Conservation (phyloP, 1,140 invertebrate species). For the Campoletis sonorensis region DNA sequence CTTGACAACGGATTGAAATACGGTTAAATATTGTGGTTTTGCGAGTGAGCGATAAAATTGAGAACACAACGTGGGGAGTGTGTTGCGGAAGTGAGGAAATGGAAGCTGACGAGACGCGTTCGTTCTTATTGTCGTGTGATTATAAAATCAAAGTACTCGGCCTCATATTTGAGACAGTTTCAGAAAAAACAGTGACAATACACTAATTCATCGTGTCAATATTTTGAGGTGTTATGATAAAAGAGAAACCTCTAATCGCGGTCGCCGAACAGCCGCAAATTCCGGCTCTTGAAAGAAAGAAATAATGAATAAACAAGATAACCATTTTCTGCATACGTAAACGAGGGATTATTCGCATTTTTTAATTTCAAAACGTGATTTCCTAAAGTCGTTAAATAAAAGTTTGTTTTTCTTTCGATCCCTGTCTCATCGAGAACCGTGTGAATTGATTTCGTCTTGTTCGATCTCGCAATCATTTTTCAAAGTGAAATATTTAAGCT, state of each 20-base stretch:
- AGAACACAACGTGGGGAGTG: conserved; percentile 3
- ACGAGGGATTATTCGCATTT: too few species aligned
- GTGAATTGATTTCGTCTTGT: too few species aligned
- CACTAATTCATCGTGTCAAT: too few species aligned
- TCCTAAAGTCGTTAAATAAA: too few species aligned
- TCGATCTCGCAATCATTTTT: too few species aligned
- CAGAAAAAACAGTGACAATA: conserved; percentile 52
- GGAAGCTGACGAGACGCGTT: conserved; percentile 66
- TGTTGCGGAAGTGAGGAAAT: conserved; percentile 64
- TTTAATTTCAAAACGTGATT: too few species aligned
- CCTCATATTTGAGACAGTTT: conserved; percentile 50
- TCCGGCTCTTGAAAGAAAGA: conserved; percentile 42
- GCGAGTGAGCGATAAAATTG: not conserved
- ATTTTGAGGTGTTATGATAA: conserved; percentile 49
- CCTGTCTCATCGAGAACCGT: too few species aligned
- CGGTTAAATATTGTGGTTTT: not conserved
- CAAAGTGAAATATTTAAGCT: too few species aligned
- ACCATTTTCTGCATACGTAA: too few species aligned
- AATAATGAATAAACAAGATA: not conserved
- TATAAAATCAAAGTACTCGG: conserved; percentile 52
- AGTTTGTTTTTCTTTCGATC: too few species aligned
- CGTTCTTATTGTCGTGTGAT: conserved; percentile 19
- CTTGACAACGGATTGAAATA: too few species aligned
- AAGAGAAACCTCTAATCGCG: not conserved
- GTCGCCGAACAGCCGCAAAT: conserved; percentile 63